These are phyloP conservation scores for Trachops cirrhosus DNA, from an alignment of 2,797 vertebrate species.

Conservation along the genomic window DNA sequence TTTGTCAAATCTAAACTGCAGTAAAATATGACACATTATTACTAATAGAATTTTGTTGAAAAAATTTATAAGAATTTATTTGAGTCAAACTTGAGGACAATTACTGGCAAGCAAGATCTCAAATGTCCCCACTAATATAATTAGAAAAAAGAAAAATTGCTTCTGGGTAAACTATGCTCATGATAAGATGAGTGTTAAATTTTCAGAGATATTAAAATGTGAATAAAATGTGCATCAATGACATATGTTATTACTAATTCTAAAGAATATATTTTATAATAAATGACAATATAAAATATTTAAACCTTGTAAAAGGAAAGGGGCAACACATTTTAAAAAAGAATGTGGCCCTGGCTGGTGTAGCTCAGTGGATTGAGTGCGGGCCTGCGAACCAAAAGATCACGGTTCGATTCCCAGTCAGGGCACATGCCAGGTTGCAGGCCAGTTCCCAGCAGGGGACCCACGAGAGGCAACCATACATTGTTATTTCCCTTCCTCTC, in stretches of 20 bases:
- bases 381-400: no score
- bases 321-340: background rate
- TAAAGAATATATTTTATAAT: background rate
- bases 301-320: background rate
- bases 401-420: no score
- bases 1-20: background rate
- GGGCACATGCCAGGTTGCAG: no score
- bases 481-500: no score
- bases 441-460: no score
- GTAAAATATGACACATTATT: background rate
- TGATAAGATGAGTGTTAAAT: background rate
- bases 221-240: background rate
- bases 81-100: background rate
- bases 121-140: background rate
- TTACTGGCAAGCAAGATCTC: background rate
- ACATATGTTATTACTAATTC: slow-evolving; percentile 12
- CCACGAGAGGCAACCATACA: no score
- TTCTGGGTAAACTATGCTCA: background rate
- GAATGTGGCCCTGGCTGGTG: no score
- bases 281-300: background rate
- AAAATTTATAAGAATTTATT: background rate
- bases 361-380: no score
- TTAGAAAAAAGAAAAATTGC: slow-evolving; percentile 4
- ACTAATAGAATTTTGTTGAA: background rate
- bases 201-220: slow-evolving; percentile 42